phyloP scores from a whole-genome alignment of 2,888 invertebrate species.

The Glyphotaelius pellucidus region DNA sequence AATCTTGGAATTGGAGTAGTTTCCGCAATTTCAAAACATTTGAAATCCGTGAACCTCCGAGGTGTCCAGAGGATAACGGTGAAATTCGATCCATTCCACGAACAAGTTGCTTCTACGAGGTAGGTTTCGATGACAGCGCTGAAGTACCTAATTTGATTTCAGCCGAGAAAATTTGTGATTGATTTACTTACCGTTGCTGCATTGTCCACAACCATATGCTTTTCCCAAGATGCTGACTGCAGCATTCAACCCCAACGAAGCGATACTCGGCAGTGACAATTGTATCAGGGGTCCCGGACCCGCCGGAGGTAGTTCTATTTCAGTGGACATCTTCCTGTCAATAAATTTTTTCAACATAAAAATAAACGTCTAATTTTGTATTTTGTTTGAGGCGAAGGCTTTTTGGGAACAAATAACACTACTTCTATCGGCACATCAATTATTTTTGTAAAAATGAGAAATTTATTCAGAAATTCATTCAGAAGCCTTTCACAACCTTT shows the following conservation, averaged over 20 bases:
- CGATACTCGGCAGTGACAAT: constrained; percentile 73
- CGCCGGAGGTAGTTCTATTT: constrained; percentile 76
- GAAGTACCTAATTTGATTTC: background rate
- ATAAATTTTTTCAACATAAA: background rate
- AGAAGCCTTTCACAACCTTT: background rate
- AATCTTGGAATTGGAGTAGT: constrained; percentile 82
- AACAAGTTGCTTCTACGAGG: constrained; percentile 82
- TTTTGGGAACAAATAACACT: background rate
- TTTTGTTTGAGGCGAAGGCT: background rate
- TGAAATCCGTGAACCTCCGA: constrained; percentile 84
- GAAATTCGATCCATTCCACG: constrained; percentile 90
- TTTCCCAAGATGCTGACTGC: constrained; percentile 78
- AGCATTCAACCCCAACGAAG: constrained; percentile 74
- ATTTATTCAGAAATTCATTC: too few relatives aligned
- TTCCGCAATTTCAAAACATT: constrained; percentile 85
- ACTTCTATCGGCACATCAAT: background rate
- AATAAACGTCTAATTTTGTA: background rate
- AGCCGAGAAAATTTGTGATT: constrained; percentile 18
- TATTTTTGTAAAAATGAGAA: background rate
- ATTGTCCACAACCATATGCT: constrained; percentile 76
- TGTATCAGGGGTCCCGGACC: constrained; percentile 74
- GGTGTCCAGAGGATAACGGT: constrained; percentile 87
- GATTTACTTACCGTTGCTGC: constrained; percentile 70
- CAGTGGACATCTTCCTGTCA: constrained; percentile 75
- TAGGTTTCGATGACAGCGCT: constrained; percentile 67